Percentiles rank a stretch among this genome's conserved stretches.
These are phyloP conservation scores for Chiridota heheva DNA, from an alignment of 35 echinoderm and acorn worm genomes.

Conservation along the genomic window DNA sequence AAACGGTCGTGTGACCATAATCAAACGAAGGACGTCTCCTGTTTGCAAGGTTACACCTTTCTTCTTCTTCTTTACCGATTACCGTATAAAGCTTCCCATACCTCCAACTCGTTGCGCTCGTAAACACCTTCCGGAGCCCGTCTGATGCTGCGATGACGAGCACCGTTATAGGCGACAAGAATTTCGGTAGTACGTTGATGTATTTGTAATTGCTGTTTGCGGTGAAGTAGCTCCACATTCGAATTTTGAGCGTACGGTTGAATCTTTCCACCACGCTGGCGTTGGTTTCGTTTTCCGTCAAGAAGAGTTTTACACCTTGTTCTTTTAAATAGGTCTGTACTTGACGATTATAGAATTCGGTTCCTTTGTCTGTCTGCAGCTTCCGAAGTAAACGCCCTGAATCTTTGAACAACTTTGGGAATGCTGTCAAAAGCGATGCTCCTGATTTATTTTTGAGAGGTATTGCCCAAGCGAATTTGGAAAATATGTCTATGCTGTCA, in stretches of 20 bases:
- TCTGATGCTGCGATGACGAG: constrained; percentile 53
- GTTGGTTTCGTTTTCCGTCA: constrained; percentile 45
- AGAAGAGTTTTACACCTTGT: no score
- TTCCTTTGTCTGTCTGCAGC: no score
- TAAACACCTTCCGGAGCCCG: constrained; percentile 37
- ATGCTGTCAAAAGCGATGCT: no score
- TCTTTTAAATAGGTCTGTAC: no score
- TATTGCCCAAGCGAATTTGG: no score
- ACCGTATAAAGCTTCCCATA: constrained; percentile 50
- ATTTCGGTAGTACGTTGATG: constrained; percentile 17
- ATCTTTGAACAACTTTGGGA: no score
- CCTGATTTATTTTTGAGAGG: no score
- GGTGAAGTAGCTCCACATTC: constrained; percentile 84
- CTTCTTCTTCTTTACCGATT: neutral
- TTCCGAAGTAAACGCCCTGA: no score
- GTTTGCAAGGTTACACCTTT: constrained; percentile 44
- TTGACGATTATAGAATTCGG: no score
- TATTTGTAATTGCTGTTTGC: constrained; percentile 41
- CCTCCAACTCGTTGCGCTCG: constrained; percentile 32
- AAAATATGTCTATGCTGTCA: no score
- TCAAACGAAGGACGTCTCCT: constrained; percentile 48
- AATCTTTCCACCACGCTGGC: constrained; percentile 67
- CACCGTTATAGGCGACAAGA: constrained; percentile 41
- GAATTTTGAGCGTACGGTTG: constrained; percentile 61
- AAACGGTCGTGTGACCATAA: constrained; percentile 52